Conservation (phyloP, 1,140 invertebrate species). For the Drosophila setifemur region DNA sequence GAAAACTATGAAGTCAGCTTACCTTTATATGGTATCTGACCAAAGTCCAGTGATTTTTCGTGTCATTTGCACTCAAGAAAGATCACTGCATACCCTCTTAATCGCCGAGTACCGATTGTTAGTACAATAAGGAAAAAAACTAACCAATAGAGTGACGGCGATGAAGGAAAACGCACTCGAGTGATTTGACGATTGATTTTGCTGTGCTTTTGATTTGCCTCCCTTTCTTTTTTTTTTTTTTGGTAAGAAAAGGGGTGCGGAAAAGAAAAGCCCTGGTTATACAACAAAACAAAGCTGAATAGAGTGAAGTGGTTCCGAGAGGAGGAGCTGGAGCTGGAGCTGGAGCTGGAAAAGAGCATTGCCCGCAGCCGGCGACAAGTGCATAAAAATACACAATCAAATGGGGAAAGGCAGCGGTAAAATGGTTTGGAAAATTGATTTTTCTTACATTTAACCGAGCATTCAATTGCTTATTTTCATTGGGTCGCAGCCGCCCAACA, state of each 20-base stretch:
- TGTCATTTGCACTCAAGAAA: no score
- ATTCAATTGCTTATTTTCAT: slow-evolving; percentile 80
- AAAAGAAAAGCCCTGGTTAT: slow-evolving; percentile 3
- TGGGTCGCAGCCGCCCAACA: slow-evolving; percentile 28
- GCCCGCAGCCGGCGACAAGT: slow-evolving; percentile 79
- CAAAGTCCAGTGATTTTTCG: no score
- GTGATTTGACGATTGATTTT: slow-evolving; percentile 79
- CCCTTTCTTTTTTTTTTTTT: neutral
- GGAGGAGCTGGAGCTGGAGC: no score
- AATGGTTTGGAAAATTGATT: slow-evolving; percentile 81
- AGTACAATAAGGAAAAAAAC: slow-evolving; percentile 24
- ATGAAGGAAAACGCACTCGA: slow-evolving; percentile 64
- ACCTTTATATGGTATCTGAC: no score
- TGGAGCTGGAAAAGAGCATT: slow-evolving; percentile 53
- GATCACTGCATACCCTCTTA: slow-evolving; percentile 6
- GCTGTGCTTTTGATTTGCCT: slow-evolving; percentile 61
- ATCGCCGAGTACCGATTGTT: slow-evolving; percentile 11
- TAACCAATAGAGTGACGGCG: slow-evolving; percentile 40
- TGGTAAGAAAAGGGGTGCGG: neutral
- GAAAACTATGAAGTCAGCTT: no score
- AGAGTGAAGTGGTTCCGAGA: neutral
- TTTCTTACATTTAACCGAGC: slow-evolving; percentile 81
- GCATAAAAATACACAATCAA: slow-evolving; percentile 72
- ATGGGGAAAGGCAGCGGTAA: slow-evolving; percentile 60
- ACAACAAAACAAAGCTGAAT: slow-evolving; percentile 21